A percentile compares a stretch with the other conserved stretches of the same genome.
Evolutionary conservation across 1,140 invertebrate species (phyloP).

Genomic region (Heliconius congener): DNA sequence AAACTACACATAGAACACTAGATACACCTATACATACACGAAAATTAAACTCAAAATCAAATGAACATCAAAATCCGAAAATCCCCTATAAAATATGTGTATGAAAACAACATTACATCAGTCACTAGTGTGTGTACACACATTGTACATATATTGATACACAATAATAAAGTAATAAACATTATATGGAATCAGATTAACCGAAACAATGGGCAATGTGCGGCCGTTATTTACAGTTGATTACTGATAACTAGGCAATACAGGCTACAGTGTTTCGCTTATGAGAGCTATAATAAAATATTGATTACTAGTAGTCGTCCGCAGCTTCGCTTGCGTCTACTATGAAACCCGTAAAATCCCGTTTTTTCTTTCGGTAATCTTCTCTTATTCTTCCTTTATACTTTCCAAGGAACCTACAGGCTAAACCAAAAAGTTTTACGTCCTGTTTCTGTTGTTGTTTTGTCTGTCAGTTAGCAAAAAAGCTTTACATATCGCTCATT

Average conservation of each 20-base stretch:
- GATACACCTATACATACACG: not conserved
- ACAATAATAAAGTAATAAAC: slow-evolving; percentile 11
- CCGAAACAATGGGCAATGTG: slow-evolving; percentile 15
- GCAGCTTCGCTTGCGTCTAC: too few relatives aligned
- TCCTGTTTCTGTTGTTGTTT: too few relatives aligned
- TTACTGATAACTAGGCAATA: slow-evolving; percentile 15
- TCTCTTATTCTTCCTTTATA: too few relatives aligned
- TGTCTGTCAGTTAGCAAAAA: too few relatives aligned
- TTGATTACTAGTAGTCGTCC: not conserved
- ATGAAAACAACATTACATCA: not conserved
- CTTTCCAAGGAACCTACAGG: too few relatives aligned
- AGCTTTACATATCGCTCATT: too few relatives aligned
- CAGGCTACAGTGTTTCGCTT: not conserved
- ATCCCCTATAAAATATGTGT: not conserved
- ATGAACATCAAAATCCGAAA: slow-evolving; percentile 7
- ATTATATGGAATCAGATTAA: slow-evolving; percentile 19
- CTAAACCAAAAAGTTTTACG: too few relatives aligned
- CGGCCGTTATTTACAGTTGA: slow-evolving; percentile 18
- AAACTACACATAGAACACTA: not conserved
- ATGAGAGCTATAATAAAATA: slow-evolving; percentile 7
- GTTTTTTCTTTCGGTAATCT: too few relatives aligned
- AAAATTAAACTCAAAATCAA: not conserved
- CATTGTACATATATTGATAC: slow-evolving; percentile 8
- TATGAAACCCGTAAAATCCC: too few relatives aligned
- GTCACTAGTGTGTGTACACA: not conserved